A percentile compares a stretch with the other conserved stretches of the same genome.
phyloP scores from a whole-genome alignment of 2,113 vertebrate genomes.

The Megaceryle torquata region DNA sequence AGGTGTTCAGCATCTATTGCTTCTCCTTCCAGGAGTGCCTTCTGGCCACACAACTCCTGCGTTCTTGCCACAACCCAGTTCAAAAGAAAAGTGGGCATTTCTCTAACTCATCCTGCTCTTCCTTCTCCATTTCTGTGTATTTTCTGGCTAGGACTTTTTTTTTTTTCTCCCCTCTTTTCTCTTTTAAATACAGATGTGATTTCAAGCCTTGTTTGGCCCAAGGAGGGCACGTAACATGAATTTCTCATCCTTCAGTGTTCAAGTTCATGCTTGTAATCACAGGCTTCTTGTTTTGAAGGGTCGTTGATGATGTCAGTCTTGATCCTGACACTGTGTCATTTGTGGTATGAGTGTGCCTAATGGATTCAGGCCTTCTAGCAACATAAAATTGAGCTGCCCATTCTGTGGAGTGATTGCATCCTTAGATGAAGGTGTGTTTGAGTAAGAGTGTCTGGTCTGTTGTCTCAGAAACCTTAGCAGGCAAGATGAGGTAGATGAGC shows the following conservation, averaged over 20 bases:
- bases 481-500: not conserved
- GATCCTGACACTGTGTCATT: not conserved
- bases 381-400: not conserved
- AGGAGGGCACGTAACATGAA: accelerated
- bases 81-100: not conserved
- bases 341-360: not conserved
- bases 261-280: not conserved
- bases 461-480: not conserved
- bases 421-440: not conserved
- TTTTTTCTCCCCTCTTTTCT: no score
- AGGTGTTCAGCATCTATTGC: not conserved
- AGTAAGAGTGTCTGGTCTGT: not conserved
- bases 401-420: not conserved
- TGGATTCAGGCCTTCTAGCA: not conserved
- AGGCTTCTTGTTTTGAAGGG: not conserved
- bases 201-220: not conserved
- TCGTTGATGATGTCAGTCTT: not conserved
- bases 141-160: not conserved
- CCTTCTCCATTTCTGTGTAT: not conserved
- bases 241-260: not conserved
- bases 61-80: not conserved
- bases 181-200: not conserved
- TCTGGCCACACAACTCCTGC: not conserved
- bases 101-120: not conserved
- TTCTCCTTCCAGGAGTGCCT: not conserved